Evolutionary conservation across 2,888 invertebrate species (phyloP), one percentile per base, ranked within the genome.

Genomic region (Sphaerophoria taeniata): DNA sequence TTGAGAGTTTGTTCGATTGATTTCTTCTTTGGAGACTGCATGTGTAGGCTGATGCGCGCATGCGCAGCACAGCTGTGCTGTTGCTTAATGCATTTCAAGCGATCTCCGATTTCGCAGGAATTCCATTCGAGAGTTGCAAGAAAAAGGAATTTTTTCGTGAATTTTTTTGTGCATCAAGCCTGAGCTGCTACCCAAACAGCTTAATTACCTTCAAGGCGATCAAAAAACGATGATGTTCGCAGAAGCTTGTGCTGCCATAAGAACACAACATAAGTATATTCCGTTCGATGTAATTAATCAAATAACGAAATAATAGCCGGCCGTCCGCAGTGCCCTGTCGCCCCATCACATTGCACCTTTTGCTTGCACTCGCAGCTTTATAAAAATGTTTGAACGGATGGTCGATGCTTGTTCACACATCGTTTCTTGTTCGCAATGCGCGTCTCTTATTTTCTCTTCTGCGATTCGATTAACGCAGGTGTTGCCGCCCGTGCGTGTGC

Each of bases 401-500:
- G 67, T 47, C 63, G 31, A 58, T 56, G 63, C 70, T 80, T 84
- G 84, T 84, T 84, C 80, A 84, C 84, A 84, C 84, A 80, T 84
- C 80, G 84, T 84, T 84, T 80, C 55, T 71, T 69, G 33, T 11
- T 53, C 63, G 79, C 83, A 74, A 79, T 78, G 61, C 65, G 49
- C 60, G 39, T 31, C 39, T 53, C 78, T 58, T 61, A 69, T 24
- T 70, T 73, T 67, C 60, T 58, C 65, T 49, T 61, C 77, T 53
- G 67, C 16, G 16, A 71, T 61, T 45, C 80, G 56, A 56, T 75
- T 79, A 79, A 84, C 83, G 83, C 83, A 84, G 79, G 63, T 78
- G 70, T 70, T 82, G 78, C 49, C 53, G 47, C 16, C 71, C 51
- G 53, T 69, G 63, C 58, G 70, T 39, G 56, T 53, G 53, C 43